phyloP scores from a whole-genome alignment of 2,113 vertebrate species.

The Centropus bengalensis region DNA sequence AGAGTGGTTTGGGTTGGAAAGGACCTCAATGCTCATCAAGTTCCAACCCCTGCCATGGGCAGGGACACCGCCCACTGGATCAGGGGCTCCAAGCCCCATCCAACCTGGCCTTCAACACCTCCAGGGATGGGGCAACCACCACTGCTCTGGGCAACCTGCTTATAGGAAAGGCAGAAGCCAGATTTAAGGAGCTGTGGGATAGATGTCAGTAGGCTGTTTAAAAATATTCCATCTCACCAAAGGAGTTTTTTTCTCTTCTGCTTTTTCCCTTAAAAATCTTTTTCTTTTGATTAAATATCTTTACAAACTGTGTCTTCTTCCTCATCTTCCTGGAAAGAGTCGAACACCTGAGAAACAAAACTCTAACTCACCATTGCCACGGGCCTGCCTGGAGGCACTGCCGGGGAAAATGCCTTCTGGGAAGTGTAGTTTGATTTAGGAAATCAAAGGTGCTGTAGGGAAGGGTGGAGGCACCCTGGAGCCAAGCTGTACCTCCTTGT shows the following conservation, averaged over 20 bases:
- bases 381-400: not conserved
- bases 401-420: not conserved
- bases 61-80: no score
- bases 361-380: not conserved
- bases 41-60: no score
- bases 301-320: not conserved
- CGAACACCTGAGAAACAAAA: not conserved
- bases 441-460: not conserved
- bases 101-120: no score
- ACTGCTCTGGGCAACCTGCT: not conserved
- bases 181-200: not conserved
- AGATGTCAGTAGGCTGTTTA: not conserved
- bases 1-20: no score
- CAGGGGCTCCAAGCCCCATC: no score
- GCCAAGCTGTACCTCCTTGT: not conserved
- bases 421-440: not conserved
- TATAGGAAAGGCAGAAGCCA: not conserved
- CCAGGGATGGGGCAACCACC: no score
- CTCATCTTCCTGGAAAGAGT: not conserved
- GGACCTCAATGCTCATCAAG: no score
- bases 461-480: not conserved
- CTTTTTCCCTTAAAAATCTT: not conserved
- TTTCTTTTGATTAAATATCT: not conserved
- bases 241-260: not conserved
- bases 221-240: not conserved